Evolutionary conservation across 2,797 vertebrate genomes (phyloP).

Genomic region (Hoplostethus mediterraneus): DNA sequence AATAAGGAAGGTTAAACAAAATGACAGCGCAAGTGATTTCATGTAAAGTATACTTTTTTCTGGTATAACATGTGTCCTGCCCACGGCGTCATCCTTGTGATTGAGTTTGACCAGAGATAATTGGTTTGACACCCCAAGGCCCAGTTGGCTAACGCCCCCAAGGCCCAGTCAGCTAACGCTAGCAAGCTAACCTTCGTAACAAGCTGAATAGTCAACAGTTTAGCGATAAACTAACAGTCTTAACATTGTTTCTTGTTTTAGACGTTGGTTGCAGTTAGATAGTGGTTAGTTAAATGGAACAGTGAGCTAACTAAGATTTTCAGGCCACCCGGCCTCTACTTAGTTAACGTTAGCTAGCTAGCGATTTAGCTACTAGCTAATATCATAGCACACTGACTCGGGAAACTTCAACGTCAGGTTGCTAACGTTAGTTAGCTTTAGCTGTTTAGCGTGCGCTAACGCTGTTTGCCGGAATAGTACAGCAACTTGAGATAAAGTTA

Average conservation of each 20-base stretch:
- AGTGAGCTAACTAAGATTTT: conserved; percentile 10
- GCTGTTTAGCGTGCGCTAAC: conserved; percentile 55
- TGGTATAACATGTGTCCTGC: not conserved
- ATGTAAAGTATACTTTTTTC: conserved; percentile 22
- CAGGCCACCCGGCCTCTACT: conserved; percentile 18
- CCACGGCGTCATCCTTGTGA: conserved; percentile 25
- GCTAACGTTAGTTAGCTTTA: conserved; percentile 69
- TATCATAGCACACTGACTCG: conserved; percentile 27
- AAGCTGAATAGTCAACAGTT: conserved; percentile 41
- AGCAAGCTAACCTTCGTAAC: conserved; percentile 45
- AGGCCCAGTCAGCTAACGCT: conserved; percentile 66
- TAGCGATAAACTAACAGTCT: conserved; percentile 16
- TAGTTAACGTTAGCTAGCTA: conserved; percentile 26
- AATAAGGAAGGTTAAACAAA: conserved; percentile 40
- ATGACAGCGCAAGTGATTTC: conserved; percentile 24
- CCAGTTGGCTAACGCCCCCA: conserved; percentile 35
- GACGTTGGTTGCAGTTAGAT: not conserved
- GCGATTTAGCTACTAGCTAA: conserved; percentile 20
- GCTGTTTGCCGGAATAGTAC: conserved; percentile 49
- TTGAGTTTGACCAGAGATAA: conserved; percentile 11
- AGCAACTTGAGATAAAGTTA: conserved; percentile 75
- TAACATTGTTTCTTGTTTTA: not conserved
- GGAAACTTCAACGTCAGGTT: conserved; percentile 39
- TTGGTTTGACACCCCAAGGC: conserved; percentile 59
- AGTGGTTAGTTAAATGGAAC: not conserved